Percentiles rank a stretch among this genome's conserved stretches.
These are phyloP conservation scores for Cephus pygmeus DNA, from an alignment of 2,888 invertebrate genomes.

Conservation along the genomic window DNA sequence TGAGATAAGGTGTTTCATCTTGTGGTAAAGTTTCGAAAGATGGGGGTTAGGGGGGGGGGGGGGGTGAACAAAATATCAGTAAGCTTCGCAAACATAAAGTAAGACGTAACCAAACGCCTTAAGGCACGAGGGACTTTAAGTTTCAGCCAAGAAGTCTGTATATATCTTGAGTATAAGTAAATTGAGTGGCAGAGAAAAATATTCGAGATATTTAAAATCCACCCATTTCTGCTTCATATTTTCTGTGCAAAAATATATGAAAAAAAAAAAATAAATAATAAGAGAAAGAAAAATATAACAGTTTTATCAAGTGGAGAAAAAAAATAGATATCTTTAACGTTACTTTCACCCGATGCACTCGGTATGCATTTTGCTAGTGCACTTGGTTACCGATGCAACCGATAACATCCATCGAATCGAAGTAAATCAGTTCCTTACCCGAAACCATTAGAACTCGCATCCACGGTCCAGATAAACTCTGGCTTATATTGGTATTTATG, in stretches of 20 bases:
- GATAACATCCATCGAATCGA: conserved; percentile 13
- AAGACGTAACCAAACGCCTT: not conserved
- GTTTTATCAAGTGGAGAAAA: not conserved
- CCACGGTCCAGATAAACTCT: conserved; percentile 8
- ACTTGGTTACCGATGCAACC: not conserved
- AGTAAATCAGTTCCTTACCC: conserved; percentile 17
- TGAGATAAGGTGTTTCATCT: not conserved
- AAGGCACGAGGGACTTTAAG: not conserved
- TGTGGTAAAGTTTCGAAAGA: not conserved
- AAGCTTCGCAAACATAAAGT: not conserved
- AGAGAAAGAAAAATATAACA: not conserved
- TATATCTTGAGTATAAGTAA: not conserved
- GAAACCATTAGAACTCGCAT: conserved; percentile 10
- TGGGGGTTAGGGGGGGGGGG: not conserved
- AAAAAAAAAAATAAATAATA: too few species aligned
- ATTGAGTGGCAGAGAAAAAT: not conserved
- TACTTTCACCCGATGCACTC: not conserved
- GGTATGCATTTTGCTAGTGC: not conserved
- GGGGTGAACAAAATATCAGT: not conserved
- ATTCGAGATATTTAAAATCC: not conserved
- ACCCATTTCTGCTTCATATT: too few species aligned
- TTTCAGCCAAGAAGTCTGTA: not conserved
- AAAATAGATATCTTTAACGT: not conserved
- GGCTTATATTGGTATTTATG: conserved; percentile 18
- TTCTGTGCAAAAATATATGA: too few species aligned